phyloP scores from a whole-genome alignment of 2,797 vertebrate species.

The Australoheros facetus region DNA sequence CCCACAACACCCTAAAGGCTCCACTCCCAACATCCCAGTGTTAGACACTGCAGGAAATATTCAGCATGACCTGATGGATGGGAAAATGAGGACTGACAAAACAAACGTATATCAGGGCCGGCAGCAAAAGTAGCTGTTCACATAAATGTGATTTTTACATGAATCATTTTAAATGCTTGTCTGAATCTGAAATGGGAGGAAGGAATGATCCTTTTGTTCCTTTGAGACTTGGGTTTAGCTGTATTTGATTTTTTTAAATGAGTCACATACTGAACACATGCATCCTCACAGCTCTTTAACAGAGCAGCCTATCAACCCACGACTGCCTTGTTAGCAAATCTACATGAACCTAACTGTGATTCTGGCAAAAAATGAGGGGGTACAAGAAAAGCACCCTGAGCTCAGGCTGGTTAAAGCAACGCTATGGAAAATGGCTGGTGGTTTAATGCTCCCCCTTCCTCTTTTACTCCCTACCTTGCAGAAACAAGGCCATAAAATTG shows the following conservation, averaged over 20 bases:
- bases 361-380: not conserved
- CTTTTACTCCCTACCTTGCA: slow-evolving; percentile 60
- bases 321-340: not conserved
- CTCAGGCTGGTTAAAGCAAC: slow-evolving; percentile 25
- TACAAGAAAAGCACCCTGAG: not conserved
- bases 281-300: not conserved
- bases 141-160: not conserved
- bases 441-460: slow-evolving; percentile 46
- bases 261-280: not conserved
- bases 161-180: not conserved
- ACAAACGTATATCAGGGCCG: not conserved
- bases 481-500: slow-evolving; percentile 72
- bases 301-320: not conserved
- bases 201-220: not conserved
- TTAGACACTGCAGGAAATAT: not conserved
- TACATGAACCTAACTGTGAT: not conserved
- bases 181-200: not conserved
- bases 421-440: slow-evolving; percentile 67
- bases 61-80: not conserved
- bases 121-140: not conserved
- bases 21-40: not conserved
- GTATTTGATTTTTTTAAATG: not conserved
- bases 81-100: rapidly evolving
- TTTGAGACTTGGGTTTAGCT: not conserved
- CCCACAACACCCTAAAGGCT: not conserved